phyloP scores from a whole-genome alignment of 2,113 vertebrate species.

The Manacus vitellinus region DNA sequence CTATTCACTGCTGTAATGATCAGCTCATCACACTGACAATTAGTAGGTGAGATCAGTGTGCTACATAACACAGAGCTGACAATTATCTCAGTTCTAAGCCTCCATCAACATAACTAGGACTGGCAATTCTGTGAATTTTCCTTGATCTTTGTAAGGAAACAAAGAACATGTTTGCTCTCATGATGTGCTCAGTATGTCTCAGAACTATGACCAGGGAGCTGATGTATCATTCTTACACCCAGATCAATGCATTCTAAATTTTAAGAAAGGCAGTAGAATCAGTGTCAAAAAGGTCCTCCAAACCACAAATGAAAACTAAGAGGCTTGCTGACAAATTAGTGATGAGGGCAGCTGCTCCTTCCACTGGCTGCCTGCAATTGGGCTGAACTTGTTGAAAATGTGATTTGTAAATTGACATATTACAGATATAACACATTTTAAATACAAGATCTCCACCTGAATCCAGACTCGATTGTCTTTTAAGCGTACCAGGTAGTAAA shows the following conservation, averaged over 20 bases:
- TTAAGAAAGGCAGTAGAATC: neutral
- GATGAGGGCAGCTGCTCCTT: neutral
- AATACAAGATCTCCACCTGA: neutral
- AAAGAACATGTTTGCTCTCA: neutral
- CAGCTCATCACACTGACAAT: neutral
- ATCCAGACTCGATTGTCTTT: neutral
- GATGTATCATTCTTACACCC: neutral
- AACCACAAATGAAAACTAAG: neutral
- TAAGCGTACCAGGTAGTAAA: neutral
- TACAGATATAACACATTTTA: neutral
- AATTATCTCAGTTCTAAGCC: neutral
- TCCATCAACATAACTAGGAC: neutral
- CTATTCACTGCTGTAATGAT: neutral
- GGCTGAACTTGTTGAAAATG: neutral
- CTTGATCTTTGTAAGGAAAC: neutral
- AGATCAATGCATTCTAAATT: neutral
- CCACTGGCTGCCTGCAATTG: neutral
- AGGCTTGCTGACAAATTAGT: neutral
- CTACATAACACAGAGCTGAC: neutral
- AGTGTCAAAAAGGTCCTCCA: neutral
- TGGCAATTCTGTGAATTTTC: neutral
- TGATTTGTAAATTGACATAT: neutral
- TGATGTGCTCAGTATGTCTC: neutral
- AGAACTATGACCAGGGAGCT: neutral
- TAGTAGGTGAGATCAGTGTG: neutral